A percentile compares a stretch with the other conserved stretches of the same genome.
phyloP scores from a whole-genome alignment of 2,888 invertebrate genomes.

The Lymantria monacha region DNA sequence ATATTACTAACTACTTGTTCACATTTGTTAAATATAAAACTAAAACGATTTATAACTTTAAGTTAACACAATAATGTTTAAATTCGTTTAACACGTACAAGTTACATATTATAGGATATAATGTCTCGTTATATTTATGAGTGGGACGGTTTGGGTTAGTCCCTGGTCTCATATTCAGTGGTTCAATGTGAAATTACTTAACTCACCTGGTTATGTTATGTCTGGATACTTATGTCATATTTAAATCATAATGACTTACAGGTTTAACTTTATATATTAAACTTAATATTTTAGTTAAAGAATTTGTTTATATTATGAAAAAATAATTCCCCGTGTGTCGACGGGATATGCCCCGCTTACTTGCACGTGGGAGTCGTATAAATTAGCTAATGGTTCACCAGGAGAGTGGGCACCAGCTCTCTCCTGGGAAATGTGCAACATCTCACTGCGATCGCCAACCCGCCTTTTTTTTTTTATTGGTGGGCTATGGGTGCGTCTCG shows the following conservation, averaged over 20 bases:
- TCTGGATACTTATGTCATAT: constrained; percentile 16
- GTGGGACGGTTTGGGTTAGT: constrained; percentile 41
- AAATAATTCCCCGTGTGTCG: too few species aligned
- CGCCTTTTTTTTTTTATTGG: too few species aligned
- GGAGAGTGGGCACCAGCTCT: too few species aligned
- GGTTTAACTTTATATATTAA: constrained; percentile 14
- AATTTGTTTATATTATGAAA: too few species aligned
- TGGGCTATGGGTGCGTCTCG: too few species aligned
- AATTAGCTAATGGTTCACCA: too few species aligned
- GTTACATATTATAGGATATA: constrained; percentile 26
- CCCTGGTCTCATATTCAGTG: constrained; percentile 53
- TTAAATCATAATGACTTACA: constrained; percentile 31
- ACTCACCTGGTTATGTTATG: constrained; percentile 40
- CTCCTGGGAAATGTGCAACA: too few species aligned
- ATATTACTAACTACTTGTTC: constrained; percentile 32
- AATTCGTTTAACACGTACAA: constrained; percentile 13
- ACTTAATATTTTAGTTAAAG: too few species aligned
- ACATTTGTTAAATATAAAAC: constrained; percentile 19
- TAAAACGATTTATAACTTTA: constrained; percentile 8
- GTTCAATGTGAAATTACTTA: constrained; percentile 53
- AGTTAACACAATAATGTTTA: neutral
- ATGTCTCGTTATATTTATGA: constrained; percentile 53
- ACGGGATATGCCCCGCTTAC: too few species aligned
- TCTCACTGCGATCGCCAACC: too few species aligned
- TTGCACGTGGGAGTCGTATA: too few species aligned